Evolutionary conservation across 2,888 invertebrate species (phyloP).

Genomic region (Tetrapedia diversipes): DNA sequence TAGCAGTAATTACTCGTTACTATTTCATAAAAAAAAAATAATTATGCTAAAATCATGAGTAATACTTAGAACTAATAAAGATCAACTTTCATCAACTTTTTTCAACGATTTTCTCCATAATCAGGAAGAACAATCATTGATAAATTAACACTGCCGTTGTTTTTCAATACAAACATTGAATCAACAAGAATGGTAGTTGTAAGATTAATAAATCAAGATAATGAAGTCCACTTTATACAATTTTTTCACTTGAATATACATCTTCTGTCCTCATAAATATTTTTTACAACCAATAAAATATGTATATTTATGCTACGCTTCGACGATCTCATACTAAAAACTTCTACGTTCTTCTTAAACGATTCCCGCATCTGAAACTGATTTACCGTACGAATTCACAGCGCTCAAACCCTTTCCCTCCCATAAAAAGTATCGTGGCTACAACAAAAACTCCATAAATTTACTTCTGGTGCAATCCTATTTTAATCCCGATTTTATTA

Average conservation of each 20-base stretch:
- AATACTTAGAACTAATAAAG: too few relatives aligned
- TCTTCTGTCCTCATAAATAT: not conserved
- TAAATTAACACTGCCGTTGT: not conserved
- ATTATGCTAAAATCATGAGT: too few relatives aligned
- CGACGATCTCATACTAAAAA: not conserved
- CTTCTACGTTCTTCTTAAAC: not conserved
- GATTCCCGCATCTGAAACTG: not conserved
- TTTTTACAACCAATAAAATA: not conserved
- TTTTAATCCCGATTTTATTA: not conserved
- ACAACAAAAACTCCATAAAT: not conserved
- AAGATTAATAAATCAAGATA: not conserved
- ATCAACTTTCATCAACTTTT: too few relatives aligned
- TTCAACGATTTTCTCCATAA: not conserved
- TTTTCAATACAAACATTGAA: not conserved
- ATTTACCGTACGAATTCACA: not conserved
- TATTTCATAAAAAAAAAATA: too few relatives aligned
- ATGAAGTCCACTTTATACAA: not conserved
- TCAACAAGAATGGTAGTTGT: not conserved
- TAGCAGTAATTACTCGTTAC: too few relatives aligned
- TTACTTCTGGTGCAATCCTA: not conserved
- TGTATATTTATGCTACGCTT: not conserved
- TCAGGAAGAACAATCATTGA: not conserved
- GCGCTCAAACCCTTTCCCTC: too few relatives aligned
- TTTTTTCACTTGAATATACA: not conserved
- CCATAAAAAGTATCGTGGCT: not conserved